Evolutionary conservation across 2,113 vertebrate genomes (phyloP).

Genomic region (Felis catus): F.catus_Fca126_mat1.0 CM031420.1:48064501-48065000

Average conservation of each 20-base stretch:
- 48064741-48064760: slow-evolving; percentile 7
- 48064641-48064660: not conserved
- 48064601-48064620: not conserved
- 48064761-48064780: not conserved
- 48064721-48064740: not conserved
- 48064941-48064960: slow-evolving; percentile 39
- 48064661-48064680: not conserved
- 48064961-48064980: slow-evolving; percentile 30
- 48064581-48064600: not conserved
- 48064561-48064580: not conserved
- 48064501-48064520: not conserved
- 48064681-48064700: not conserved
- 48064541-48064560: not conserved
- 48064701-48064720: not conserved
- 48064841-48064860: slow-evolving; percentile 70
- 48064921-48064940: slow-evolving; percentile 43
- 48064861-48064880: slow-evolving; percentile 69
- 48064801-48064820: slow-evolving; percentile 24
- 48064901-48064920: slow-evolving; percentile 26
- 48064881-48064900: slow-evolving; percentile 60
- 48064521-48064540: not conserved
- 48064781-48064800: slow-evolving; percentile 37
- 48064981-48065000: not conserved
- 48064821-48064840: slow-evolving; percentile 35
- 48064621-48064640: not conserved